Percentiles rank a stretch among this genome's conserved stretches.
phyloP scores from a whole-genome alignment of 2,888 invertebrate genomes.

The Amphimallon solstitiale region DNA sequence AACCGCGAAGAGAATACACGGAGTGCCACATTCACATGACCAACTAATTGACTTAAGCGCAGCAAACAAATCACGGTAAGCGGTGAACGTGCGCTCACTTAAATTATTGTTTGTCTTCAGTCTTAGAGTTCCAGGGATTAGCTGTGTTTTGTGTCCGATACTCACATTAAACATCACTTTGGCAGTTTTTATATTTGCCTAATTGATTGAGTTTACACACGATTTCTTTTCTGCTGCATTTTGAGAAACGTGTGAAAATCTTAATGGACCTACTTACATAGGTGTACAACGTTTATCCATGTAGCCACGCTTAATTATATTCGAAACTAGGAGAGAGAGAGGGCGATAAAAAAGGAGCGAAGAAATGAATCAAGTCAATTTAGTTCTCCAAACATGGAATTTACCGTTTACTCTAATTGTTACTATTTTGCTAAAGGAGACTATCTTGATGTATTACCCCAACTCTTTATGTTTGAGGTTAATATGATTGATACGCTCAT shows the following conservation, averaged over 20 bases:
- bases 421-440: no score
- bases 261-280: background rate
- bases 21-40: slow-evolving; percentile 17
- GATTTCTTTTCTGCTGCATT: background rate
- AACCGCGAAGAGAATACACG: slow-evolving; percentile 34
- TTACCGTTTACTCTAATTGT: no score
- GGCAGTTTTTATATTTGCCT: no score
- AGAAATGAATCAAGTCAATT: no score
- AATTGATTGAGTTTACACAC: background rate
- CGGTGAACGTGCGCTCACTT: slow-evolving; percentile 27
- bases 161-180: background rate
- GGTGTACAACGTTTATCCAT: no score
- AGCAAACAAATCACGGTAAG: slow-evolving; percentile 25
- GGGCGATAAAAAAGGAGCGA: no score
- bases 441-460: no score
- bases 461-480: no score
- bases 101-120: slow-evolving; percentile 23
- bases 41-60: slow-evolving; percentile 32
- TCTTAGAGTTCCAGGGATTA: slow-evolving; percentile 12
- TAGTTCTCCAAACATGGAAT: no score
- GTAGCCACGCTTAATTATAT: no score
- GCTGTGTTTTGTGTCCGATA: slow-evolving; percentile 3
- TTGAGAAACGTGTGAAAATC: slow-evolving; percentile 9
- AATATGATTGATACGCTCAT: no score
- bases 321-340: no score